A percentile compares a stretch with the other conserved stretches of the same genome.
Conservation (phyloP, 2,113 vertebrate genomes). For the Abramis brama region DNA sequence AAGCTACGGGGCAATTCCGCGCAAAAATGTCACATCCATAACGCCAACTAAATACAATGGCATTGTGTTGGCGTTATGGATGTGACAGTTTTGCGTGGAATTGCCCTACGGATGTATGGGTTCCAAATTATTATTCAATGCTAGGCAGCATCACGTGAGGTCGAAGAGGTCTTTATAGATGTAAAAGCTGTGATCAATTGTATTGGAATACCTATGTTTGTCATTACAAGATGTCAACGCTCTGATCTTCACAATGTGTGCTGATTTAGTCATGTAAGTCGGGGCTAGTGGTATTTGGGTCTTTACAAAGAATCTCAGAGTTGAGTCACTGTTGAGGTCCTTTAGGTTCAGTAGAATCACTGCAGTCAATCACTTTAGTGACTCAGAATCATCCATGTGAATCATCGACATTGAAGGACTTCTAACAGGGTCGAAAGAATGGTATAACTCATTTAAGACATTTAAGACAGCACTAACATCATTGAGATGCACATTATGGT, state of each 20-base stretch:
- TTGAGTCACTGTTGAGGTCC: conserved; percentile 41
- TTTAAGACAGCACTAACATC: background rate
- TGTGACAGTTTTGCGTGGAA: no score
- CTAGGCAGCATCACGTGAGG: background rate
- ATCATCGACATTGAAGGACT: conserved; percentile 25
- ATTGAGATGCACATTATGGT: background rate
- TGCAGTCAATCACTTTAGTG: conserved; percentile 37
- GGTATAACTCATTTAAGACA: background rate
- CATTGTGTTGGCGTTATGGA: no score
- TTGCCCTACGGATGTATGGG: background rate
- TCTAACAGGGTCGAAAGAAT: background rate
- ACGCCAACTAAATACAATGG: no score
- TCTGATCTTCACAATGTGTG: conserved; percentile 33
- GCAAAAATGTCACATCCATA: no score
- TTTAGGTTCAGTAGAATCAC: conserved; percentile 37
- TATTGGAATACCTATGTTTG: conserved; percentile 21
- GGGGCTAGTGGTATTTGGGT: conserved; percentile 41
- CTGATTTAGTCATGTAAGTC: conserved; percentile 44
- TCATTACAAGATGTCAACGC: conserved; percentile 34
- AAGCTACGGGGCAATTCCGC: no score
- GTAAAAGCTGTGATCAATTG: conserved; percentile 37
- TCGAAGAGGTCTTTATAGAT: background rate
- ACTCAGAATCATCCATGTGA: conserved; percentile 38
- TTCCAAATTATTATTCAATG: conserved; percentile 13
- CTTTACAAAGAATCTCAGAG: conserved; percentile 37